phyloP scores from a whole-genome alignment of 2,888 invertebrate species.

The Polymixis flavicincta region DNA sequence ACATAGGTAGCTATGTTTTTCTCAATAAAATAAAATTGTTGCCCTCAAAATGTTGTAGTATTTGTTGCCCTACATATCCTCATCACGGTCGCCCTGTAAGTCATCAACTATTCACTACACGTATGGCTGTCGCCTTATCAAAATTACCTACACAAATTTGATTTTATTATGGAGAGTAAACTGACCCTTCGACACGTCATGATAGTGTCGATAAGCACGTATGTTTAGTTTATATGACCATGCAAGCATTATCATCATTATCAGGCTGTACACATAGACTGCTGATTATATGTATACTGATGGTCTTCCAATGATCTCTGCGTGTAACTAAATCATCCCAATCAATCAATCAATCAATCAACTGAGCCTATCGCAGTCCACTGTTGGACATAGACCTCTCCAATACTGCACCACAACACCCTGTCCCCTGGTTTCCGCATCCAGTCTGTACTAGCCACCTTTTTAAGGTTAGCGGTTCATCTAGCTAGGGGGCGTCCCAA shows the following conservation, averaged over 20 bases:
- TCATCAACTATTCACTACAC: constrained; percentile 36
- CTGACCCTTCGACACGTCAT: constrained; percentile 11
- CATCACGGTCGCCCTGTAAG: constrained; percentile 7
- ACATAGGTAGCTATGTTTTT: background rate
- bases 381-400: no score
- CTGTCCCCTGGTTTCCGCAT: no score
- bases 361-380: no score
- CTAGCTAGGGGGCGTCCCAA: no score
- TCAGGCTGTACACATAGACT: background rate
- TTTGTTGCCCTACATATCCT: background rate
- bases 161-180: constrained; percentile 34
- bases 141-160: constrained; percentile 21
- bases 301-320: no score
- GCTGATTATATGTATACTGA: background rate
- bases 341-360: no score
- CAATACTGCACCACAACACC: no score
- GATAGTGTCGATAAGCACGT: constrained; percentile 16
- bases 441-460: no score
- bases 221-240: background rate
- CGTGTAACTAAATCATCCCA: no score
- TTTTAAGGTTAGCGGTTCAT: no score
- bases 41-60: background rate
- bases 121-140: constrained; percentile 14
- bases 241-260: background rate
- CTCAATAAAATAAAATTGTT: background rate